A percentile compares a stretch with the other conserved stretches of the same genome.
Conservation (phyloP, 2,113 vertebrate genomes). For the Labeo catla region DNA sequence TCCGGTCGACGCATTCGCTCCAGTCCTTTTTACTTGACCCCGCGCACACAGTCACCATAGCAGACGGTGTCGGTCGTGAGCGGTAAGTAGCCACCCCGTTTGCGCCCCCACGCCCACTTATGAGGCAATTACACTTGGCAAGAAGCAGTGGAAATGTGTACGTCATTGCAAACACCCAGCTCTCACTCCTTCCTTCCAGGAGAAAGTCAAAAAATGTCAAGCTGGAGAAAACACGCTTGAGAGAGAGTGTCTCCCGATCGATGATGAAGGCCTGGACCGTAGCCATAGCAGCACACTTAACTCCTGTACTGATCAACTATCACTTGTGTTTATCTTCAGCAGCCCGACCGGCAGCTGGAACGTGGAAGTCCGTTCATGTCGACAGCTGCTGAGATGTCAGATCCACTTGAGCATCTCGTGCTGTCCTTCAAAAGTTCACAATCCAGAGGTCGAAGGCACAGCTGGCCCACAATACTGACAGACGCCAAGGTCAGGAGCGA, state of each 20-base stretch:
- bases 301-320: constrained; percentile 58
- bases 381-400: constrained; percentile 49
- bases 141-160: constrained; percentile 74
- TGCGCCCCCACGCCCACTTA: constrained; percentile 55
- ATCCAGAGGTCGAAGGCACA: constrained; percentile 56
- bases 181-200: constrained; percentile 54
- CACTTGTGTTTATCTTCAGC: constrained; percentile 69
- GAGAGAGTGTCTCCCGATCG: constrained; percentile 54
- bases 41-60: constrained; percentile 30
- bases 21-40: constrained; percentile 44
- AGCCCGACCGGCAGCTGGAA: constrained; percentile 57
- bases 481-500: constrained; percentile 42
- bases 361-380: constrained; percentile 9
- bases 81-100: constrained; percentile 53
- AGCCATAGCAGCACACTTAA: constrained; percentile 58
- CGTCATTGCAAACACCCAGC: constrained; percentile 57
- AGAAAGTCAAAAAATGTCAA: constrained; percentile 62
- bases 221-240: constrained; percentile 29
- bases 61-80: constrained; percentile 49
- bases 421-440: constrained; percentile 56
- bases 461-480: constrained; percentile 56
- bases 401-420: constrained; percentile 47
- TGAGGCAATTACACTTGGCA: constrained; percentile 75
- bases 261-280: constrained; percentile 41
- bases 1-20: constrained; percentile 37